Percentiles rank a stretch among this genome's conserved stretches.
These are phyloP conservation scores for Chymomyza amoena DNA, from an alignment of 2,888 invertebrate species.

Conservation along the genomic window DNA sequence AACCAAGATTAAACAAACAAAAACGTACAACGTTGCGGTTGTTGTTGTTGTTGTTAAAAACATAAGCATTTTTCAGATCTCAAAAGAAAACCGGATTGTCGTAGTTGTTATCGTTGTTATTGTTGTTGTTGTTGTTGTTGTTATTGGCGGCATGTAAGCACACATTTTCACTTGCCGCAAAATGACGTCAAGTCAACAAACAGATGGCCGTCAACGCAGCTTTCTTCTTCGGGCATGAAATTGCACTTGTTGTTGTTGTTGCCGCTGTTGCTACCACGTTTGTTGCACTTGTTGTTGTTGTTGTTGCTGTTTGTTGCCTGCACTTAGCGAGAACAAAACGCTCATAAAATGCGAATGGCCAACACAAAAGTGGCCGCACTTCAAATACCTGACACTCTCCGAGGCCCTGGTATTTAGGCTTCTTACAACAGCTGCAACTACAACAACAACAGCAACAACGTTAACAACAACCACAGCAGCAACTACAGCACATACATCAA, in stretches of 20 bases:
- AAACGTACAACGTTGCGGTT: slow-evolving; percentile 46
- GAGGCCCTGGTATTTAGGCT: slow-evolving; percentile 47
- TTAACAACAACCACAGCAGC: slow-evolving; percentile 13
- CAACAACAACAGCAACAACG: neutral
- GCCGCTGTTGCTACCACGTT: neutral
- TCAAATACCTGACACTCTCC: slow-evolving; percentile 18
- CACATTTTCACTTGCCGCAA: slow-evolving; percentile 70
- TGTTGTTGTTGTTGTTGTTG: slow-evolving; percentile 26
- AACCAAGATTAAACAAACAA: slow-evolving; percentile 26
- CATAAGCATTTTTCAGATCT: slow-evolving; percentile 60
- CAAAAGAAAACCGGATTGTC: slow-evolving; percentile 61
- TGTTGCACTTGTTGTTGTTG: neutral
- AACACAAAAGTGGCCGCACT: slow-evolving; percentile 8
- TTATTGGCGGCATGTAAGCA: slow-evolving; percentile 40
- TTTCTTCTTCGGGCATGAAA: slow-evolving; percentile 59
- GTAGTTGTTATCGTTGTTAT: slow-evolving; percentile 32
- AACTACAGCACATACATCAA: slow-evolving; percentile 28
- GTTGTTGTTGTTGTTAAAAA: slow-evolving; percentile 52
- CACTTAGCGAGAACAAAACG: slow-evolving; percentile 7
- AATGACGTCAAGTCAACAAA: slow-evolving; percentile 69
- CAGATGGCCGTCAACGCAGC: slow-evolving; percentile 42
- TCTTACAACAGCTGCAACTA: slow-evolving; percentile 1
- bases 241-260: slow-evolving; percentile 44
- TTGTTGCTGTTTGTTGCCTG: slow-evolving; percentile 7
- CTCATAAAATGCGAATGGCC: slow-evolving; percentile 5